Evolutionary conservation across 2,888 invertebrate species (phyloP).

Genomic region (Chrysodeixis includens): DNA sequence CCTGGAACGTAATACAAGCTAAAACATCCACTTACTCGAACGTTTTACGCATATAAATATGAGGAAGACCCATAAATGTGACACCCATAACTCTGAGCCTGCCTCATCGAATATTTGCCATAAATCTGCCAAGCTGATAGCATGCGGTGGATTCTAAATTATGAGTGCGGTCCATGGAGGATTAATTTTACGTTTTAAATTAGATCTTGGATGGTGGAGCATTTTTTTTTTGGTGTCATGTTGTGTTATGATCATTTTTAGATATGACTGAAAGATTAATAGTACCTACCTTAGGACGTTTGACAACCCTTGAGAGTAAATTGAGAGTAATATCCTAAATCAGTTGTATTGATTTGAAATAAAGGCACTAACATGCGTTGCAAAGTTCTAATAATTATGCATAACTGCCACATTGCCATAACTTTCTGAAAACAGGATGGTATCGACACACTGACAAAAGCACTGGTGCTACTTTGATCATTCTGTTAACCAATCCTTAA

Average conservation of each 20-base stretch:
- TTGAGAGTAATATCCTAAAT: too few relatives aligned
- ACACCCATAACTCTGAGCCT: slow-evolving; percentile 48
- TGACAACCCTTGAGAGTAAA: too few relatives aligned
- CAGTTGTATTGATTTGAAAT: too few relatives aligned
- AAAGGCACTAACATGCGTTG: too few relatives aligned
- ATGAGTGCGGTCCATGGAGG: slow-evolving; percentile 38
- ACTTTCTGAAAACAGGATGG: too few relatives aligned
- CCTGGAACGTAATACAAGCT: slow-evolving; percentile 3
- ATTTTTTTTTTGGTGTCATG: not conserved
- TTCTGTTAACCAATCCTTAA: too few relatives aligned
- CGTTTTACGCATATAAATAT: slow-evolving; percentile 48
- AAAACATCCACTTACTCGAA: slow-evolving; percentile 18
- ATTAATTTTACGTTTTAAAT: slow-evolving; percentile 49
- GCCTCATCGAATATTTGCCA: slow-evolving; percentile 50
- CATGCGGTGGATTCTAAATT: slow-evolving; percentile 44
- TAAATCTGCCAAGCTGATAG: slow-evolving; percentile 53
- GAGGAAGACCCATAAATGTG: slow-evolving; percentile 43
- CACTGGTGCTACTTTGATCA: too few relatives aligned
- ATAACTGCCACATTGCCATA: too few relatives aligned
- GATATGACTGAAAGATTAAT: not conserved
- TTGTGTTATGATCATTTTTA: not conserved
- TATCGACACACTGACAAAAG: too few relatives aligned
- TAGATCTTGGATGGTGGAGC: slow-evolving; percentile 13
- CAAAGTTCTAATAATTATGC: too few relatives aligned
- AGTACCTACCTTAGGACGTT: too few relatives aligned